A percentile compares a stretch with the other conserved stretches of the same genome.
phyloP scores from a whole-genome alignment of 2,113 vertebrate species.

The Mesocricetus auratus region DNA sequence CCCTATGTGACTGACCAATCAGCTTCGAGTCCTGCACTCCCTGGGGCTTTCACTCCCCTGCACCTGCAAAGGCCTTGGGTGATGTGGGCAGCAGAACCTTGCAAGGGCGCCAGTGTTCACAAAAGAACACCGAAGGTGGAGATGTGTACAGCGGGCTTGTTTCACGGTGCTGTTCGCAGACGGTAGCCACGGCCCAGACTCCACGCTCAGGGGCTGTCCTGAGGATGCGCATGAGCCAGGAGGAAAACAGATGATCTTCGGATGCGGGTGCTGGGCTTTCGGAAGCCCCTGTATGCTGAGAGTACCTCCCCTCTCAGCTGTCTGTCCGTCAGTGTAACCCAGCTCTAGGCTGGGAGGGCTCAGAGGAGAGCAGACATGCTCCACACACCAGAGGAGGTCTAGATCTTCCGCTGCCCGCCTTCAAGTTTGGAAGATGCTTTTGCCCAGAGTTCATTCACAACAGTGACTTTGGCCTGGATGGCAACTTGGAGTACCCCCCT shows the following conservation, averaged over 20 bases:
- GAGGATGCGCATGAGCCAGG: not conserved
- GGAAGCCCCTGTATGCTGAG: not conserved
- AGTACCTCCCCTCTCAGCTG: not conserved
- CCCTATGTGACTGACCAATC: not conserved
- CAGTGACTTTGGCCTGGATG: not conserved
- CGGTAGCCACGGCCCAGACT: not conserved
- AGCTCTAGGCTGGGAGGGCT: not conserved
- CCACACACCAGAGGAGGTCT: not conserved
- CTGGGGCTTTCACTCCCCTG: not conserved
- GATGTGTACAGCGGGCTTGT: not conserved
- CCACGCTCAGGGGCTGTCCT: not conserved
- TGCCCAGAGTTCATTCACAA: not conserved
- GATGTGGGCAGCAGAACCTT: not conserved
- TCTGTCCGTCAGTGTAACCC: not conserved
- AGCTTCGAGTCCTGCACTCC: not conserved
- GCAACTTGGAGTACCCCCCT: not conserved
- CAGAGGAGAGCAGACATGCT: not conserved
- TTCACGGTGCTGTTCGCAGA: not conserved
- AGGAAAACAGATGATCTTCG: not conserved
- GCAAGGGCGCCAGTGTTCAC: not conserved
- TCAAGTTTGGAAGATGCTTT: conserved; percentile 34
- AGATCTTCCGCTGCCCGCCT: not conserved
- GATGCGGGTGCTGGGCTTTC: not conserved
- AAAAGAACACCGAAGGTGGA: not conserved
- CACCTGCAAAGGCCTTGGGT: not conserved